Base-by-base conservation (phyloP, 2,113 vertebrate species). In the Abramis brama region DNA sequence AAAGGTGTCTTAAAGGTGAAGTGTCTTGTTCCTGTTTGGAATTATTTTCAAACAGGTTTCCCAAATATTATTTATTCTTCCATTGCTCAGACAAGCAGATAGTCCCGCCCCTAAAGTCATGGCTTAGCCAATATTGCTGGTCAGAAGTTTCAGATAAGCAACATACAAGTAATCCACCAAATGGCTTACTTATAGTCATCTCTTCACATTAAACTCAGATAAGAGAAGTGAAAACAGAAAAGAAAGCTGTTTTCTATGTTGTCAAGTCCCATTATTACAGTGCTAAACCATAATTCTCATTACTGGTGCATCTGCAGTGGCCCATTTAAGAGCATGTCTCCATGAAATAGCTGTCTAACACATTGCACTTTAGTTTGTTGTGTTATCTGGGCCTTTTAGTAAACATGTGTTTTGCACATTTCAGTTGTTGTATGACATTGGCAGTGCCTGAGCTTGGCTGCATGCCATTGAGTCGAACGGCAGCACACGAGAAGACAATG, bases 381-480 rank as follows among this genome's bases (percentile, higher is more conserved):
- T 84, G 82, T 59, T 84, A 39, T 71, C 68, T 66, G 59, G 83
- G 71, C n/a, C 79, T 78, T 73, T 71, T 47, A 79, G 74, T 73
- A 70, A 83, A 79, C 57, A 59, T 55, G 77, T 30, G 50, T n/a
- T 85, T 85, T 85, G 83, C 78, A 83, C 25, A 60, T 85, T 85
- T 85, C 75, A 82, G 68, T 85, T 68, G 57, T n/a, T 71, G 68
- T 71, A 82, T 76, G 78, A 76, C 23, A 47, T 62, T 87, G 82
- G 83, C 83, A 82, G 83, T 79, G 78, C 73, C 84, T 79, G 71
- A 23, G 52, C 60, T 86, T 88, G 84, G 87, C 84, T 86, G 57
- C 30, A 21, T 78, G 80, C 84, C 87, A 57, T 36, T 13, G 57
- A 75, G 7, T 84, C 0, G 4, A 60, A 21, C 39, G 36, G 73